phyloP scores from a whole-genome alignment of 1,140 invertebrate genomes.

The Listronotus oregonensis region DNA sequence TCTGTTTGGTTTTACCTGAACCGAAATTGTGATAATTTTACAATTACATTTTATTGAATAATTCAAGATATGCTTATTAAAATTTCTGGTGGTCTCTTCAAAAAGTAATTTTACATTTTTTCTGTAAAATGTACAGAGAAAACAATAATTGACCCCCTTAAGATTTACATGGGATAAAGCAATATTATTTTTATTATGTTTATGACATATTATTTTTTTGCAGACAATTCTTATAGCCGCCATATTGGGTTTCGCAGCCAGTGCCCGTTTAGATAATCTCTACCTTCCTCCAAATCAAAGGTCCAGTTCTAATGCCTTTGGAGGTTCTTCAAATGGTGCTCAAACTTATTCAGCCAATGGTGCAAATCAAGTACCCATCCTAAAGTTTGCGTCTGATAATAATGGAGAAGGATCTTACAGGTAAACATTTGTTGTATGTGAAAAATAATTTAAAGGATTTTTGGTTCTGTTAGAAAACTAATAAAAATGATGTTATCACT shows the following conservation, averaged over 20 bases:
- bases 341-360: neutral
- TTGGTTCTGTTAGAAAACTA: neutral
- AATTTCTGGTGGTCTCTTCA: too few relatives aligned
- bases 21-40: too few relatives aligned
- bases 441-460: neutral
- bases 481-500: conserved; percentile 42
- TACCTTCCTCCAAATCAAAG: conserved; percentile 62
- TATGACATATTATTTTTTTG: neutral
- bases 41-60: too few relatives aligned
- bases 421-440: neutral
- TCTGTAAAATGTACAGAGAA: too few relatives aligned
- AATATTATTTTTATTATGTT: too few relatives aligned
- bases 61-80: too few relatives aligned
- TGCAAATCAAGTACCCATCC: conserved; percentile 56
- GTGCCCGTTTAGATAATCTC: conserved; percentile 62
- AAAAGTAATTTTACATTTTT: too few relatives aligned
- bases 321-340: neutral
- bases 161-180: too few relatives aligned
- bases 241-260: conserved; percentile 35
- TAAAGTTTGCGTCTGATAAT: conserved; percentile 37
- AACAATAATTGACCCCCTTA: too few relatives aligned
- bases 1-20: too few relatives aligned
- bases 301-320: neutral
- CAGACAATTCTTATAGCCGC: conserved; percentile 8
- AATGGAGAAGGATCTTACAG: conserved; percentile 53